Evolutionary conservation across 2,797 vertebrate species (phyloP).

Genomic region (Danio jaintianensis): DNA sequence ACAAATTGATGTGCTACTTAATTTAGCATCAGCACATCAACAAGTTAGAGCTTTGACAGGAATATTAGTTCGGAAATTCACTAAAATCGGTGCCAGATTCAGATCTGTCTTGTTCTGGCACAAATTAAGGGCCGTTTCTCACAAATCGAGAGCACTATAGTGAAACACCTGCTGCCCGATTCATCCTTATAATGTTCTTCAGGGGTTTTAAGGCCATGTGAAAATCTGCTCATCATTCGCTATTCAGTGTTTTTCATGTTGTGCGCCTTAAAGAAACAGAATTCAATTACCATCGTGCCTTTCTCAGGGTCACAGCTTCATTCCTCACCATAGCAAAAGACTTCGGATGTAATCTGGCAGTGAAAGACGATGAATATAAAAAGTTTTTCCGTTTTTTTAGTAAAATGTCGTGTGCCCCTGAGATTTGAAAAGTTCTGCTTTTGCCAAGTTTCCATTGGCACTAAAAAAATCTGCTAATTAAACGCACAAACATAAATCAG

Average conservation of each 20-base stretch:
- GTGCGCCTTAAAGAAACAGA: background rate
- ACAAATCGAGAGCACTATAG: background rate
- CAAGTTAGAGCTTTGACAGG: background rate
- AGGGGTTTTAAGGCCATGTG: background rate
- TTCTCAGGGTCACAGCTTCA: constrained; percentile 32
- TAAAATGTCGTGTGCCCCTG: background rate
- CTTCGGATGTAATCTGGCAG: constrained; percentile 21
- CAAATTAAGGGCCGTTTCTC: background rate
- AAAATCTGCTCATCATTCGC: constrained; percentile 8
- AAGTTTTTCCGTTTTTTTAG: background rate
- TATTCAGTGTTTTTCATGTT: background rate
- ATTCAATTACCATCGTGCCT: background rate
- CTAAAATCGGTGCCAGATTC: background rate
- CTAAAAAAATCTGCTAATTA: constrained; percentile 13
- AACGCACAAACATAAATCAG: background rate
- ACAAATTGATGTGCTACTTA: background rate
- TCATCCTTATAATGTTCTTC: constrained; percentile 3
- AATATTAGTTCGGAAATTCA: background rate
- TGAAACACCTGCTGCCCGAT: constrained; percentile 13
- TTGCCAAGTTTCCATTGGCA: constrained; percentile 4
- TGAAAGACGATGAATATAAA: constrained; percentile 24
- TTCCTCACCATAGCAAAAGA: constrained; percentile 9
- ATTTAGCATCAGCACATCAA: background rate
- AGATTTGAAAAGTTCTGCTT: constrained; percentile 7
- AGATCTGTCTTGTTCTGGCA: background rate